Conservation (phyloP, 1,140 invertebrate genomes). For the Lepeophtheirus salmonis region DNA sequence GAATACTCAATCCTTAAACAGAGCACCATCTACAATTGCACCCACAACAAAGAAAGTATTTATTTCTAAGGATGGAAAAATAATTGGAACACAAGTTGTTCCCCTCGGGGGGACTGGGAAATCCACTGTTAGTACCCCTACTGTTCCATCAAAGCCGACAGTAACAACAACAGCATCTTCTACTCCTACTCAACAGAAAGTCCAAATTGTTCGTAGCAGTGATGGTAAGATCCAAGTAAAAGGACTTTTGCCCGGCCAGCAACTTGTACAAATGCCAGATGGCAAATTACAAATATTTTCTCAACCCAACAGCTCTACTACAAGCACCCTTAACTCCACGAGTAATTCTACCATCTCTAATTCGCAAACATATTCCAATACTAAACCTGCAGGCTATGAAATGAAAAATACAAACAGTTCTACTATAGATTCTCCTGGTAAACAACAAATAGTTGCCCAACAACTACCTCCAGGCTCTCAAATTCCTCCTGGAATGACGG, state of each 20-base stretch:
- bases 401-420: no score
- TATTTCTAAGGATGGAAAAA: conserved; percentile 20
- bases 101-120: not conserved
- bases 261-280: conserved; percentile 74
- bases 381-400: no score
- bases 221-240: conserved; percentile 79
- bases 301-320: conserved; percentile 20
- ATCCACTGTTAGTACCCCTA: not conserved
- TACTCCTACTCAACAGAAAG: conserved; percentile 41
- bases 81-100: conserved; percentile 16
- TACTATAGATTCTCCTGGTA: no score
- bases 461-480: not conserved
- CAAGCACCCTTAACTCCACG: conserved; percentile 24
- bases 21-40: not conserved
- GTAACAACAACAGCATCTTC: not conserved
- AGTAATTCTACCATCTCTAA: conserved; percentile 22
- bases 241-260: conserved; percentile 74
- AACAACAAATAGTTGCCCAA: conserved; percentile 6
- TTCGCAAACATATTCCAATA: no score
- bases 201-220: conserved; percentile 69
- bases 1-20: not conserved
- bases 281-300: conserved; percentile 71
- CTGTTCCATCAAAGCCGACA: not conserved
- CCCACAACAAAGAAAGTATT: conserved; percentile 18
- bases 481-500: conserved; percentile 5